These are phyloP conservation scores for Tetramorium simillimum DNA, from an alignment of 1,140 invertebrate genomes.

Conservation along the genomic window DNA sequence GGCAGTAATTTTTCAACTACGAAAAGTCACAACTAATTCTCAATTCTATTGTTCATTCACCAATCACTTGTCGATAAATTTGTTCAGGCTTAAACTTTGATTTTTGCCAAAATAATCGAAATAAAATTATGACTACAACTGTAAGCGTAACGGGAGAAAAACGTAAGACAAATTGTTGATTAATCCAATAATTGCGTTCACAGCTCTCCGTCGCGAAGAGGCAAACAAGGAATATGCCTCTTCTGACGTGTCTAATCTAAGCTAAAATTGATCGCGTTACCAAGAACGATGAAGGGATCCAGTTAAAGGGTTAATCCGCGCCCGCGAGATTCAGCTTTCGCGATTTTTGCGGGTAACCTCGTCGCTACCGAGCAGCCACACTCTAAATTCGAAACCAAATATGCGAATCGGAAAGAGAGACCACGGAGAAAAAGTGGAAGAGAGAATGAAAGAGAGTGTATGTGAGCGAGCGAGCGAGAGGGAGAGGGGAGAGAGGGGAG, in stretches of 20 bases:
- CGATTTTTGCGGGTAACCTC: conserved; percentile 72
- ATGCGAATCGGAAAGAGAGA: conserved; percentile 70
- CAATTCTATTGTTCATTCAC: neutral
- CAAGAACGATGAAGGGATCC: neutral
- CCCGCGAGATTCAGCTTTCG: conserved; percentile 44
- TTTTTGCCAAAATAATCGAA: neutral
- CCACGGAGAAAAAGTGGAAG: neutral
- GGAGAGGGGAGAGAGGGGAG: conserved; percentile 18
- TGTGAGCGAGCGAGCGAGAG: neutral
- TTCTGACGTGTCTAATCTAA: neutral
- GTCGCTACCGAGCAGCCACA: conserved; percentile 80
- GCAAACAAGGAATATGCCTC: neutral
- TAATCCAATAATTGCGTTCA: neutral
- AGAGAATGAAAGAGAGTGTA: neutral
- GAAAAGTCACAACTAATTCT: neutral
- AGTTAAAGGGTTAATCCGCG: conserved; percentile 45
- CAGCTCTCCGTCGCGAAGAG: neutral
- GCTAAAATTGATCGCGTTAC: neutral
- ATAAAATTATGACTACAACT: neutral
- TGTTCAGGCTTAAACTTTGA: neutral
- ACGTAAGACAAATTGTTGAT: neutral
- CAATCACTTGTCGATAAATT: neutral
- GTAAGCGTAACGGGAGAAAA: neutral
- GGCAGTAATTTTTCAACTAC: neutral
- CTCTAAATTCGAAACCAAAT: conserved; percentile 84